phyloP scores from a whole-genome alignment of 2,797 vertebrate genomes.

The Pagetopsis macropterus region DNA sequence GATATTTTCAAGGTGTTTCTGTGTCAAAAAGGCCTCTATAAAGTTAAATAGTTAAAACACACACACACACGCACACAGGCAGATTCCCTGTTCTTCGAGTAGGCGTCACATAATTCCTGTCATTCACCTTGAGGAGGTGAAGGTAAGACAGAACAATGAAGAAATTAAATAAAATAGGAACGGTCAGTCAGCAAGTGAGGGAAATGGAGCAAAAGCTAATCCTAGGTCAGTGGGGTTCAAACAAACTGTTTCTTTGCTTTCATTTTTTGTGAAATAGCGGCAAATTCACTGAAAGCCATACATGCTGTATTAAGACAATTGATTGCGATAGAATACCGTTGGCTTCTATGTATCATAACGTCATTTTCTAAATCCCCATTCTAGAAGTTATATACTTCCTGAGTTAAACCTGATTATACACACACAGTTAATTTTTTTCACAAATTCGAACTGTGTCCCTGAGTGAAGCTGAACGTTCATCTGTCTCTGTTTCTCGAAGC shows the following conservation, averaged over 20 bases:
- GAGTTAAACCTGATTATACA: no score
- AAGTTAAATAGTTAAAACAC: constrained; percentile 17
- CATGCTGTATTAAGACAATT: not conserved
- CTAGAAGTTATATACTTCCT: not conserved
- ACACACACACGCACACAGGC: constrained; percentile 6
- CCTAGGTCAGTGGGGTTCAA: constrained; percentile 30
- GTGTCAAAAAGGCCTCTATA: constrained; percentile 15
- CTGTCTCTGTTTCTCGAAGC: no score
- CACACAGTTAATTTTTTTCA: not conserved
- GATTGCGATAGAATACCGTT: not conserved
- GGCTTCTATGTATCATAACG: not conserved
- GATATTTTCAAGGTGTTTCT: constrained; percentile 7
- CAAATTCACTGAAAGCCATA: not conserved
- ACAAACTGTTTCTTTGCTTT: constrained; percentile 22
- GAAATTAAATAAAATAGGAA: constrained; percentile 32
- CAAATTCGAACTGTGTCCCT: no score
- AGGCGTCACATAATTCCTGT: constrained; percentile 49
- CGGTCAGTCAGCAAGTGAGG: constrained; percentile 3
- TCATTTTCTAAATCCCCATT: not conserved
- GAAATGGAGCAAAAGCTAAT: constrained; percentile 24
- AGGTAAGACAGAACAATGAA: constrained; percentile 42
- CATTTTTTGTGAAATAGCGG: not conserved
- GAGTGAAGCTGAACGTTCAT: no score
- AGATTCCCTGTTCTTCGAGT: constrained; percentile 43
- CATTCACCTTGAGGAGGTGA: constrained; percentile 64